Percentiles rank a stretch among this genome's conserved stretches.
phyloP scores from a whole-genome alignment of 2,113 vertebrate genomes.

The Ictalurus punctatus region DNA sequence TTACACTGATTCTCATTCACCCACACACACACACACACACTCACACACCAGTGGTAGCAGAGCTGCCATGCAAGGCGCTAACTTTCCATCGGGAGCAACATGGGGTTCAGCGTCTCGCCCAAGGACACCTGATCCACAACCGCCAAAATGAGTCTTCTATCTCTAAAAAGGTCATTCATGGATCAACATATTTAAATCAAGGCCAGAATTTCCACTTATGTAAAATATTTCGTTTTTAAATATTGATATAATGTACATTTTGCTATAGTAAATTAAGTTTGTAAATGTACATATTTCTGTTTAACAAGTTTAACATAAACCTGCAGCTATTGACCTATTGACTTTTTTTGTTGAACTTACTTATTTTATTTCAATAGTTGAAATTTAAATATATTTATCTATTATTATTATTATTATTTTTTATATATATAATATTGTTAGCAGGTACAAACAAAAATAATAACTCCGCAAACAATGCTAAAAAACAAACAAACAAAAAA shows the following conservation, averaged over 20 bases:
- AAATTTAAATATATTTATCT: neutral
- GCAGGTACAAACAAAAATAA: neutral
- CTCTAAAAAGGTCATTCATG: neutral
- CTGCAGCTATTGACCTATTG: neutral
- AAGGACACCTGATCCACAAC: too few species aligned
- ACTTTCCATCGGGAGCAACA: too few species aligned
- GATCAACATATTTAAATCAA: neutral
- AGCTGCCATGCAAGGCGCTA: too few species aligned
- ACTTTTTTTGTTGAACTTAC: neutral
- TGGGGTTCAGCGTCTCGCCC: too few species aligned
- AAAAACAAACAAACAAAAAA: neutral
- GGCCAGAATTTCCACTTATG: neutral
- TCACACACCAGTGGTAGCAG: too few species aligned
- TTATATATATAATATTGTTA: too few species aligned
- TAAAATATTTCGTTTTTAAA: neutral
- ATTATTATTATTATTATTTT: neutral
- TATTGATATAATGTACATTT: neutral
- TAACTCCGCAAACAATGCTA: neutral
- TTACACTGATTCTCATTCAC: too few species aligned
- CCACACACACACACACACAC: too few species aligned
- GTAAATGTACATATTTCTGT: neutral
- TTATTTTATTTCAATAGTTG: neutral
- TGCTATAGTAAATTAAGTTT: neutral
- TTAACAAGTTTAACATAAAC: neutral
- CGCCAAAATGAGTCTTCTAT: too few species aligned